These are phyloP conservation scores for Scomberomorus guttatus DNA, from an alignment of 2,797 vertebrate genomes.

Conservation along the genomic window DNA sequence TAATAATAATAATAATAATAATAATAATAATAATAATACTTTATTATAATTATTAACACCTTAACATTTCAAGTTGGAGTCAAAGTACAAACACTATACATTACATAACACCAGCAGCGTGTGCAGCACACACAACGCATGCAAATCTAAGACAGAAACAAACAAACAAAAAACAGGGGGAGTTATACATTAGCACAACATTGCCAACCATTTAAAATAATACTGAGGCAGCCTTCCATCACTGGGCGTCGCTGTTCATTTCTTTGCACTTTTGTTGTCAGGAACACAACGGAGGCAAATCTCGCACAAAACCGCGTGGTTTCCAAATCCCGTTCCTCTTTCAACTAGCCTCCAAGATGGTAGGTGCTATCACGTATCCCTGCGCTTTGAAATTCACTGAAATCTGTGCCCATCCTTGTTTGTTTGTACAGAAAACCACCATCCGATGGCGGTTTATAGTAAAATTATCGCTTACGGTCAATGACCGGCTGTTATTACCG, in stretches of 20 bases:
- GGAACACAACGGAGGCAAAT: slow-evolving; percentile 18
- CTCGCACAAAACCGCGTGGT: slow-evolving; percentile 85
- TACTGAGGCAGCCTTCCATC: not conserved
- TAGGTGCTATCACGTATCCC: slow-evolving; percentile 69
- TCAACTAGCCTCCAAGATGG: slow-evolving; percentile 84
- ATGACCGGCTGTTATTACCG: not conserved
- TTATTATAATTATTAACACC: too few species aligned
- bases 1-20: too few species aligned
- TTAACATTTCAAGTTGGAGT: too few species aligned
- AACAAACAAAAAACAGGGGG: too few species aligned
- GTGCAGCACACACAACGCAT: too few species aligned
- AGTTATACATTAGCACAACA: too few species aligned
- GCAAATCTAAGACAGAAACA: too few species aligned
- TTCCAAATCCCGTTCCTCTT: slow-evolving; percentile 81
- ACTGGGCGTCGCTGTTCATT: slow-evolving; percentile 65
- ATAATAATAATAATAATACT: too few species aligned
- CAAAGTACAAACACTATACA: too few species aligned
- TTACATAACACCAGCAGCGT: too few species aligned
- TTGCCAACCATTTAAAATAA: too few species aligned
- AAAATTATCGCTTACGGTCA: fast-evolving
- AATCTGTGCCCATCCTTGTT: slow-evolving; percentile 80
- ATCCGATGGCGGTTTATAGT: not conserved
- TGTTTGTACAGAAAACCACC: not conserved
- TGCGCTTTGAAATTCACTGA: not conserved
- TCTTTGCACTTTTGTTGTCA: not conserved